phyloP scores from a whole-genome alignment of 2,888 invertebrate species.

The Schizotus pectinicornis region DNA sequence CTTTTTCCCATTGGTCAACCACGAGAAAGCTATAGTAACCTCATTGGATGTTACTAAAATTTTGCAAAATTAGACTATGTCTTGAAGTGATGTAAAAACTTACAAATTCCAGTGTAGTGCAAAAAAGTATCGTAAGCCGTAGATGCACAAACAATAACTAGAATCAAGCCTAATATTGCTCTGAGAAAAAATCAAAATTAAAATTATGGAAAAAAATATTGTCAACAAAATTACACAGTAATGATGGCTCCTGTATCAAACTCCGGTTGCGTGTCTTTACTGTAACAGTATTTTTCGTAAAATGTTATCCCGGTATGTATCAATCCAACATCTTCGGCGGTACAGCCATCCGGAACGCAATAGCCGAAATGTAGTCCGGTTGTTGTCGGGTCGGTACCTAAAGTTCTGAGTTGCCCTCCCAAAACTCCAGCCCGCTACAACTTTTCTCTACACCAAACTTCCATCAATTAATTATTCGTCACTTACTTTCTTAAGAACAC shows the following conservation, averaged over 20 bases:
- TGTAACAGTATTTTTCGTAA: conserved; percentile 13
- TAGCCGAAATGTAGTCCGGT: not conserved
- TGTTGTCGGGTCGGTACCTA: not conserved
- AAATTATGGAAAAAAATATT: not conserved
- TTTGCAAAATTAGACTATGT: conserved; percentile 1
- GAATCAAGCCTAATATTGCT: conserved; percentile 15
- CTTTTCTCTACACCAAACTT: not conserved
- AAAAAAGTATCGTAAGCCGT: conserved; percentile 34
- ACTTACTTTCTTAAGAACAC: not conserved
- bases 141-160: conserved; percentile 27
- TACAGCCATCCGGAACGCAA: conserved; percentile 12
- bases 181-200: conserved; percentile 1
- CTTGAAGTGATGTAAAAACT: conserved; percentile 8
- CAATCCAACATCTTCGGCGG: not conserved
- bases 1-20: conserved; percentile 57
- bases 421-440: conserved; percentile 1
- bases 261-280: not conserved
- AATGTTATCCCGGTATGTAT: not conserved
- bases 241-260: not conserved
- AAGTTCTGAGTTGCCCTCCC: conserved; percentile 3
- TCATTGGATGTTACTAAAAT: conserved; percentile 32
- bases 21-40: conserved; percentile 51
- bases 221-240: conserved; percentile 1
- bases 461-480: not conserved
- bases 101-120: conserved; percentile 30